These are phyloP conservation scores for Drosophila sturtevanti DNA, from an alignment of 1,140 invertebrate genomes.

Conservation along the genomic window DNA sequence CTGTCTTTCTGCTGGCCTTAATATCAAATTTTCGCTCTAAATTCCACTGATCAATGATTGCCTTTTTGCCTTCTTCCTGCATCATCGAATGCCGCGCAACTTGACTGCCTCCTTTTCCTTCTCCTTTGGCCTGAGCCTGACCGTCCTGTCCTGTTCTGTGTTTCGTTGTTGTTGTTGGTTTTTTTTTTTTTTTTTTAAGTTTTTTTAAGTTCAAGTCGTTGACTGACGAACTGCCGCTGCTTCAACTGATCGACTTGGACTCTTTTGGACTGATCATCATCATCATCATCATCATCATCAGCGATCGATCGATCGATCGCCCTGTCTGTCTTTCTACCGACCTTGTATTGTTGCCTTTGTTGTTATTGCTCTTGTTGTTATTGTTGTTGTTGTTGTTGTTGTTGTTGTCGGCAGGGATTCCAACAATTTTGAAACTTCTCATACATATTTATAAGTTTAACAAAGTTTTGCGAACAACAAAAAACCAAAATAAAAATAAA, in stretches of 20 bases:
- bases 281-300: conserved; percentile 30
- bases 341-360: conserved; percentile 54
- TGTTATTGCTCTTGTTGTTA: too few species aligned
- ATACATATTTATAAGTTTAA: conserved; percentile 82
- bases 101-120: conserved; percentile 7
- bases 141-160: conserved; percentile 8
- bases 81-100: conserved; percentile 17
- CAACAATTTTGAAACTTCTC: conserved; percentile 81
- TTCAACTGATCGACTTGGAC: conserved; percentile 52
- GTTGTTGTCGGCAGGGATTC: conserved; percentile 73
- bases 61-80: conserved; percentile 55
- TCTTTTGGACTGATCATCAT: conserved; percentile 51
- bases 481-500: not conserved
- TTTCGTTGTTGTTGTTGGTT: not conserved
- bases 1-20: conserved; percentile 59
- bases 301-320: conserved; percentile 45
- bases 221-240: conserved; percentile 54
- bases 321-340: conserved; percentile 67
- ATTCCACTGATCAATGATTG: conserved; percentile 80
- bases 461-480: conserved; percentile 57
- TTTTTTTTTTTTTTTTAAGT: conserved; percentile 27
- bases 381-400: conserved; percentile 45
- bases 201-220: conserved; percentile 49
- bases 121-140: not conserved
- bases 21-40: conserved; percentile 80